phyloP scores from a whole-genome alignment of 1,140 invertebrate species.

The Andrena cerasifolii region DNA sequence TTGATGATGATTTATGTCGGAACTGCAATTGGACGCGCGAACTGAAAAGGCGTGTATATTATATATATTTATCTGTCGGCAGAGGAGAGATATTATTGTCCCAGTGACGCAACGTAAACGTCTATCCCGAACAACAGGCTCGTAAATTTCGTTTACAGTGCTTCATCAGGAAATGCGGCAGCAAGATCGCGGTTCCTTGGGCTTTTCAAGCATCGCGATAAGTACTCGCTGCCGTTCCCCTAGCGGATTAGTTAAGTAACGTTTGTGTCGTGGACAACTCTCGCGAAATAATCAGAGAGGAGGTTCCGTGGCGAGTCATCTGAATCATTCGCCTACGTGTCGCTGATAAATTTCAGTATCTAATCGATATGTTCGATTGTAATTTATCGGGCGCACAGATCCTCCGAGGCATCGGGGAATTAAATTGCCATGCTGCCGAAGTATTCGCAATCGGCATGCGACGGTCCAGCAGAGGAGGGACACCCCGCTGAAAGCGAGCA shows the following conservation, averaged over 20 bases:
- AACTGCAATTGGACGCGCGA: constrained; percentile 42
- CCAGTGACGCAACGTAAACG: constrained; percentile 35
- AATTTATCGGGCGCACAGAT: not conserved
- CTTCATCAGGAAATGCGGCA: not conserved
- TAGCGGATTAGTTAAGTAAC: too few species aligned
- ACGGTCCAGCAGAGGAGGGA: not conserved
- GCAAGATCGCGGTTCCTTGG: not conserved
- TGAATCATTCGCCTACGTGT: too few species aligned
- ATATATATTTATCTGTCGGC: constrained; percentile 31
- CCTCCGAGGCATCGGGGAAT: not conserved
- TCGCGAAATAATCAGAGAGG: too few species aligned
- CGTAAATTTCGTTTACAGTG: constrained; percentile 17
- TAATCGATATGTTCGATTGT: not conserved
- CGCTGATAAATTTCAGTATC: constrained; percentile 17
- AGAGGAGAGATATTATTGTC: constrained; percentile 22
- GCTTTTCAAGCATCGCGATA: not conserved
- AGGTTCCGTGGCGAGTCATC: too few species aligned
- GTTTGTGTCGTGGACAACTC: too few species aligned
- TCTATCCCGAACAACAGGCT: constrained; percentile 17
- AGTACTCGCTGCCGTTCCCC: too few species aligned
- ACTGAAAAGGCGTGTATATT: constrained; percentile 39
- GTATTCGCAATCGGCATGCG: not conserved
- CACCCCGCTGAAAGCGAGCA: not conserved
- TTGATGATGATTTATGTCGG: constrained; percentile 48
- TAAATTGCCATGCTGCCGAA: not conserved